Base-by-base conservation (phyloP, 2,888 invertebrate genomes). In the Chirona hameri region DNA sequence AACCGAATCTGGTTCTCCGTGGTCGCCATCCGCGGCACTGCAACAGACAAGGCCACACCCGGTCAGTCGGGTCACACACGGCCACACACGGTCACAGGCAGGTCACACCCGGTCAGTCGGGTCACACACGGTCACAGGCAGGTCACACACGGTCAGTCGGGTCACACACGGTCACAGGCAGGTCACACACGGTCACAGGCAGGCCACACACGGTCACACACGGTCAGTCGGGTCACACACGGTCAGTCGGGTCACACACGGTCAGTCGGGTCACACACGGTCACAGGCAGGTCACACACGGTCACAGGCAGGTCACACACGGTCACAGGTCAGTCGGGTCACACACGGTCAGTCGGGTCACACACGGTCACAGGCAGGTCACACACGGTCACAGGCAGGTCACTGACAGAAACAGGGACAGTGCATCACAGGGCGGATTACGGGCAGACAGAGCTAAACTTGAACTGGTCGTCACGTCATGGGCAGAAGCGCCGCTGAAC, bases 1-100 rank as follows among this genome's bases (percentile, higher is more conserved):
- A 98, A 96, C 90, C 95, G 94, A 89, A 96, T 94, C 81, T 84
- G 85, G 79, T 83, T 83, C 83, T 85, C 85, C 48, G 84, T 84
- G 57, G 84, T 83, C 82, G 85, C 84, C 84, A 84, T 84, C 82
- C 84, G 83, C 46, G 83, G 83, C 83, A 84, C 84, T 82, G 83
- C 84, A 83, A 83, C 29, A 79, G 27, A 52, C 12, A 7, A 52
- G 39, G 55, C 65, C 14, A 82, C 31, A 60, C 60, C 7, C 14
- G 29, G 46, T 48, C 57, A 60, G 29, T 55, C 27, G 57, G 39
- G 60, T 80, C 31, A 79, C 27, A 55, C 60, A 46, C 4, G 65
- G 65, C 24, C 21, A 52, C 48, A 48, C 2, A 10, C 24, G n/a
- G 24, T 48, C 52, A 46, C 15, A 52, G 55, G 9, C 48, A 29